These are phyloP conservation scores for Drosophila ambigua DNA, from an alignment of 1,140 invertebrate genomes.

Conservation along the genomic window DNA sequence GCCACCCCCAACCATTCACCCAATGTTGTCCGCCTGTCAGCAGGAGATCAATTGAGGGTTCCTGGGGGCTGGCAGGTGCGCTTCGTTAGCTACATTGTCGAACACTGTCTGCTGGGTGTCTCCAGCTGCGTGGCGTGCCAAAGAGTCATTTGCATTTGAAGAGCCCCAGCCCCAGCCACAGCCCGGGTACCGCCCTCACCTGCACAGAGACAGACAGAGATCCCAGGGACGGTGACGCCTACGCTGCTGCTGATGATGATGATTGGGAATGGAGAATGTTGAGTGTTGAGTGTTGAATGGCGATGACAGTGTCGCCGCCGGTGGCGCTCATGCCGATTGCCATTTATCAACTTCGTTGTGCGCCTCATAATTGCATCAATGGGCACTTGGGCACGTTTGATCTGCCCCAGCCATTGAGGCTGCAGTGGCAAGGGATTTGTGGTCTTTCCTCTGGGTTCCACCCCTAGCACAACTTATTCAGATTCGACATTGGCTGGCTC, in stretches of 20 bases:
- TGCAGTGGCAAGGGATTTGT: no score
- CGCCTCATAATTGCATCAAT: conserved; percentile 71
- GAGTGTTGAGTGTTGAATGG: conserved; percentile 13
- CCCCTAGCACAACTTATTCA: conserved; percentile 22
- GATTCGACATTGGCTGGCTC: conserved; percentile 38
- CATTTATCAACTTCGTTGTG: conserved; percentile 74
- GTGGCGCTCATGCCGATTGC: conserved; percentile 58
- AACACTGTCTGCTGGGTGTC: neutral
- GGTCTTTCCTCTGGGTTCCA: neutral
- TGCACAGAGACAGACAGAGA: neutral
- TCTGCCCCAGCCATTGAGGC: no score
- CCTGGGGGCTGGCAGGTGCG: conserved; percentile 35
- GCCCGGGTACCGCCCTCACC: conserved; percentile 2
- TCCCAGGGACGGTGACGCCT: conserved; percentile 22
- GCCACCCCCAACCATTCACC: conserved; percentile 12
- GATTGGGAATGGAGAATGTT: conserved; percentile 23
- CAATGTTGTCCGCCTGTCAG: conserved; percentile 63
- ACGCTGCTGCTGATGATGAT: conserved; percentile 25
- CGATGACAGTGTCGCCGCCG: conserved; percentile 47
- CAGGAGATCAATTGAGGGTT: conserved; percentile 66
- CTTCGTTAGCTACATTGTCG: conserved; percentile 47
- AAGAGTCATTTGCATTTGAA: conserved; percentile 78
- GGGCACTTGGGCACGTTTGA: conserved; percentile 72
- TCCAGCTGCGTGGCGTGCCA: conserved; percentile 61
- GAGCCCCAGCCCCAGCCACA: conserved; percentile 31